Percentiles rank a stretch among this genome's conserved stretches.
Evolutionary conservation across 2,797 vertebrate genomes (phyloP).

Genomic region (Pseudochirops cupreus): DNA sequence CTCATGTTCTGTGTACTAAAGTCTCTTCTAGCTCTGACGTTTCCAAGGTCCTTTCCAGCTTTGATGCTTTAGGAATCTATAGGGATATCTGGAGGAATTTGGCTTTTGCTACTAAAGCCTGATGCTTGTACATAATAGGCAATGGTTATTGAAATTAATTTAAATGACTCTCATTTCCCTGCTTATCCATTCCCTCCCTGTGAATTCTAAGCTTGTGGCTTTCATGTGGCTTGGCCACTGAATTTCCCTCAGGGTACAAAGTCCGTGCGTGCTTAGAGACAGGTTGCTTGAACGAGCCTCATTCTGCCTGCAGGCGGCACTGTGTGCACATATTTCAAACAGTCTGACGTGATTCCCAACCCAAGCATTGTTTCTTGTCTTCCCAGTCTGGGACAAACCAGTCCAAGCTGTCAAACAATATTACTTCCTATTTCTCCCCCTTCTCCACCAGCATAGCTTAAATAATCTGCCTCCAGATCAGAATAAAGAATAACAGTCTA

Average conservation of each 20-base stretch:
- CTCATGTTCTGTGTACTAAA: background rate
- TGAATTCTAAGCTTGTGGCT: background rate
- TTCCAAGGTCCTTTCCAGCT: background rate
- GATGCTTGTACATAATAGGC: background rate
- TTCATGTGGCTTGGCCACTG: background rate
- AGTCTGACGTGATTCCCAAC: background rate
- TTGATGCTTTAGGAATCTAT: background rate
- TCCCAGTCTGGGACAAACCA: background rate
- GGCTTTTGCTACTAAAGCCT: background rate
- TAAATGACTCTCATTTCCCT: background rate
- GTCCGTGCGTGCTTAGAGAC: background rate
- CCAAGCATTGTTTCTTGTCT: background rate
- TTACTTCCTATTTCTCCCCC: background rate
- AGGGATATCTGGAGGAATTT: background rate
- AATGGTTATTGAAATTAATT: background rate
- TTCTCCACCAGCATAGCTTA: background rate
- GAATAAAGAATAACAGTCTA: background rate
- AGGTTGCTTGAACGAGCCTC: background rate
- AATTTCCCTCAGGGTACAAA: background rate
- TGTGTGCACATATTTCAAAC: background rate
- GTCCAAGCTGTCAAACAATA: background rate
- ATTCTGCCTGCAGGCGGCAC: background rate
- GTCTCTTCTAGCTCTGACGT: background rate
- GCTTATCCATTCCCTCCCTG: background rate
- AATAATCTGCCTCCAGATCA: background rate